phyloP scores from a whole-genome alignment of 92 coral and sea anemone genomes.

The Nematostella vectensis region DNA sequence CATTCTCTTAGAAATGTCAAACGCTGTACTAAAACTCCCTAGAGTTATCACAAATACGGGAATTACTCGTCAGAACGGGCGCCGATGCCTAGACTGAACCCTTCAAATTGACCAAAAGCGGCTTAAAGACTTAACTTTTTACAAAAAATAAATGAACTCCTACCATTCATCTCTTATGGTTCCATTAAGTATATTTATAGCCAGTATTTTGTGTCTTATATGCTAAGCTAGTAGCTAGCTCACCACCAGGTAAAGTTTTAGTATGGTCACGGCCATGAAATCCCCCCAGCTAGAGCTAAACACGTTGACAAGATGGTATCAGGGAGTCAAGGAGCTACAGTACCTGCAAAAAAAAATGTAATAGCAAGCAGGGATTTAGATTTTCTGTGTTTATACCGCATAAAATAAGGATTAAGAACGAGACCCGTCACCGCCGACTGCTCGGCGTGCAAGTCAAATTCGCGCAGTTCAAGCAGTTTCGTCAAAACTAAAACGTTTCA shows the following conservation, averaged over 20 bases:
- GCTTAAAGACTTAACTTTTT: constrained; percentile 25
- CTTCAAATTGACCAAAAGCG: constrained; percentile 24
- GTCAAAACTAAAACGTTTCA: neutral
- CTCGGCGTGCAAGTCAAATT: no score
- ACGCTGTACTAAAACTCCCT: neutral
- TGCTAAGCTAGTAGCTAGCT: no score
- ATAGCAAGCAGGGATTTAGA: neutral
- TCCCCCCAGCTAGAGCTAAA: neutral
- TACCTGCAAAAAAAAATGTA: no score
- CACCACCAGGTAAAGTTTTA: no score
- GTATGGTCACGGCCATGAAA: no score
- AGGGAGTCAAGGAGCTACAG: neutral
- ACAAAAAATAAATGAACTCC: constrained; percentile 12
- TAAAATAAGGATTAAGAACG: neutral
- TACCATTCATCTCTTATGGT: no score
- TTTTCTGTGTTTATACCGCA: neutral
- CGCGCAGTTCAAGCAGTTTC: neutral
- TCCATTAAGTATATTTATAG: no score
- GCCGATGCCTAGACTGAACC: neutral
- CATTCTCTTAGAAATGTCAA: neutral
- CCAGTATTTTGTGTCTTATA: no score
- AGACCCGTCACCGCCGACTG: no score
- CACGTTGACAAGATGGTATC: neutral
- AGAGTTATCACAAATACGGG: neutral
- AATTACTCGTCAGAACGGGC: neutral